A percentile compares a stretch with the other conserved stretches of the same genome.
phyloP scores from a whole-genome alignment of 2,797 vertebrate species.

The Macropodus opercularis region DNA sequence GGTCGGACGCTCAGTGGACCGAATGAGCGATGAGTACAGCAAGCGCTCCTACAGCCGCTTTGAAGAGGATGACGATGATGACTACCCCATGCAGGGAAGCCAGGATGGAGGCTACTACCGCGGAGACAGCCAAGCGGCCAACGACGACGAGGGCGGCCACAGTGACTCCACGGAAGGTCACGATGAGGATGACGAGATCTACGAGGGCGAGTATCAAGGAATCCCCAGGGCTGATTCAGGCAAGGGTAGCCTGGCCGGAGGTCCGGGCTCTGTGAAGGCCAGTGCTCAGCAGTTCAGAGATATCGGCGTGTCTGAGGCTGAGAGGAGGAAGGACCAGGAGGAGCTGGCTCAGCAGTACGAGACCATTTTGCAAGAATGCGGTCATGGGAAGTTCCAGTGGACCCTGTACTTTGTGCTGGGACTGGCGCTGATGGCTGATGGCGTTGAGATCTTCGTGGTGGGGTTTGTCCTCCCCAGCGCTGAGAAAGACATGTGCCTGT shows the following conservation, averaged over 20 bases:
- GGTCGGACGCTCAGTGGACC: slow-evolving; percentile 89
- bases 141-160: slow-evolving; percentile 90
- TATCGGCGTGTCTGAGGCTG: slow-evolving; percentile 81
- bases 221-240: slow-evolving; percentile 91
- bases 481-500: slow-evolving; percentile 97
- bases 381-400: slow-evolving; percentile 97
- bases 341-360: slow-evolving; percentile 96
- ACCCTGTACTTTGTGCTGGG: slow-evolving; percentile 95
- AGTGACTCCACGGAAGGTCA: slow-evolving; percentile 97
- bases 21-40: slow-evolving; percentile 90
- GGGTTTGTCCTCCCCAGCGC: slow-evolving; percentile 97
- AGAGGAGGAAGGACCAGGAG: slow-evolving; percentile 89
- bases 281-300: slow-evolving; percentile 78
- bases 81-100: slow-evolving; percentile 81
- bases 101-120: slow-evolving; percentile 84
- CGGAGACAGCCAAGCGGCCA: slow-evolving; percentile 83
- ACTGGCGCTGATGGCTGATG: slow-evolving; percentile 95
- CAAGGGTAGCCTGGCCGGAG: slow-evolving; percentile 80
- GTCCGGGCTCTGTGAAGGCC: slow-evolving; percentile 63
- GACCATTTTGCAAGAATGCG: slow-evolving; percentile 94
- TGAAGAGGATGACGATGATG: slow-evolving; percentile 92
- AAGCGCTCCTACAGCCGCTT: slow-evolving; percentile 93
- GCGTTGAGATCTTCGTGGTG: slow-evolving; percentile 95
- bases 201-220: slow-evolving; percentile 96
- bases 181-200: slow-evolving; percentile 96